Evolutionary conservation across 1,140 invertebrate genomes (phyloP), one percentile per base, ranked within the genome.

Genomic region (Cotesia glomerata): DNA sequence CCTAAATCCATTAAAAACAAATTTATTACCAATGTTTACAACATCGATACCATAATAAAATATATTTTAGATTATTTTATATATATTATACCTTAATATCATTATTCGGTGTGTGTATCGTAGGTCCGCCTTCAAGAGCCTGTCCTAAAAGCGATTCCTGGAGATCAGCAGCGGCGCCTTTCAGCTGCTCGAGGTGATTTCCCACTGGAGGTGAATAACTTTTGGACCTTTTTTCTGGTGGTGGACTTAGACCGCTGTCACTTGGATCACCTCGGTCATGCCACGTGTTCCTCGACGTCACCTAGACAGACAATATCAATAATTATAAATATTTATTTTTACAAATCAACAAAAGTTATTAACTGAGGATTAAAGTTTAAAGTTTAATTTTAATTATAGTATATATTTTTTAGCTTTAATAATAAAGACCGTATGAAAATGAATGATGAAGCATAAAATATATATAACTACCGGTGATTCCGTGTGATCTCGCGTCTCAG

Each of bases 101-200:
- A 14, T 86, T 87, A 4, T 75, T 73, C 0, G 86, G 81, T 35
- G 88, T 88, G 76, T 89, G 88, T 85, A 89, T 85, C 84, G 88
- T 88, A 0, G 89, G 88, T 45, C 89, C 88, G 66, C 88, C 90
- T 83, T 95, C 93, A 14, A 95, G 84, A 1, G 92, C 92, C 79
- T 94, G 93, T 13, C 92, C 90, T 51, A 95, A 87, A 16, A 94
- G 85, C 0, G 92, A 91, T 61, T 93, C 92, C 71, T 91, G 88
- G 72, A 93, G 86, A 77, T 92, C 91, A 51, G 80, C 76, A 68
- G 86, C 86, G 39, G 7, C 39, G 39, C 39, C 39, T 45, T 45
- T 45, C 8, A 45, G 39, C 65, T 89, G 85, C 63, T 86, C 85
- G 39, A 85, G 83, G 71, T 88, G 86, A 66, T 88, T 88, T 13